Percentiles rank a stretch among this genome's conserved stretches.
Conservation (phyloP, 2,888 invertebrate species). For the Philopedon plagiatum region DNA sequence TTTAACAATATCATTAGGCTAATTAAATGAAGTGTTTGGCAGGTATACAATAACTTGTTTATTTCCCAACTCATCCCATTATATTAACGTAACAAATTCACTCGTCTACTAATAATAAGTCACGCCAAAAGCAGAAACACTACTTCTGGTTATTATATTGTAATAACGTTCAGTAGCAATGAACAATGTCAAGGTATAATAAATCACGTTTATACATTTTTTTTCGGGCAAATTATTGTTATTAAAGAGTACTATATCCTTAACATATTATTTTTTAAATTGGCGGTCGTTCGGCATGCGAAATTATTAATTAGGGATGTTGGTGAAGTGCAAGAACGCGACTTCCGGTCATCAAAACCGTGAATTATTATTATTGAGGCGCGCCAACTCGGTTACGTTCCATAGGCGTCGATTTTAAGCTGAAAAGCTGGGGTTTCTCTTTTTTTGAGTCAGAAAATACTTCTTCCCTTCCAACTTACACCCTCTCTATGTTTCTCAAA, state of each 20-base stretch:
- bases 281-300: neutral
- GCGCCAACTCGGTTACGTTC: no score
- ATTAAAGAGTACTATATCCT: neutral
- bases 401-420: no score
- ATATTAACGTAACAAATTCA: slow-evolving; percentile 6
- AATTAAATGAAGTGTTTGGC: neutral
- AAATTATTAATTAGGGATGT: neutral
- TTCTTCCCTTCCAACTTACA: no score
- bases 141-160: slow-evolving; percentile 8
- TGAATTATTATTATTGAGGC: no score
- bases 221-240: neutral
- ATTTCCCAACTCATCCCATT: neutral
- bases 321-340: neutral
- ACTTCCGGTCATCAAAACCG: neutral
- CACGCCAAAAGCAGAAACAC: slow-evolving; percentile 7
- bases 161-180: slow-evolving; percentile 13
- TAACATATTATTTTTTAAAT: neutral
- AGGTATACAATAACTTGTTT: neutral
- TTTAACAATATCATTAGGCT: neutral
- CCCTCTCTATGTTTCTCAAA: no score
- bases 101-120: slow-evolving; percentile 14
- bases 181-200: slow-evolving; percentile 23
- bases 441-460: no score
- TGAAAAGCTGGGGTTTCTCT: no score
- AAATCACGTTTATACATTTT: neutral